Evolutionary conservation across 2,888 invertebrate genomes (phyloP).

Genomic region (Ethmia dodecea): DNA sequence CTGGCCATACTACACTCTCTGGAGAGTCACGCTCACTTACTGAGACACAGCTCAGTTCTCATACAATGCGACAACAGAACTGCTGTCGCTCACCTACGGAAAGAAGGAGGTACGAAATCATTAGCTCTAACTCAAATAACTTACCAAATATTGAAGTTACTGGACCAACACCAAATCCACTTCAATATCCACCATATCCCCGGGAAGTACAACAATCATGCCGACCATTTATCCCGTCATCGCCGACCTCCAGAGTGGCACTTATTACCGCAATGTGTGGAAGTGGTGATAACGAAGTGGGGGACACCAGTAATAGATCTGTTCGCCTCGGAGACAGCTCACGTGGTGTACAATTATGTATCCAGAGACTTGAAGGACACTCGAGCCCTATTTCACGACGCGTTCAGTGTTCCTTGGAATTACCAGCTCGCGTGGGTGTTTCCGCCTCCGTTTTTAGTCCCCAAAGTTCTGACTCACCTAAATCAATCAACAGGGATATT

Average conservation of each 20-base stretch:
- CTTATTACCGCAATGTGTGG: slow-evolving; percentile 10
- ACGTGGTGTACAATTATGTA: slow-evolving; percentile 14
- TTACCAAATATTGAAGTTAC: no score
- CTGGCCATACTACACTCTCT: no score
- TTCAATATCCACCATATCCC: no score
- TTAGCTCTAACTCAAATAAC: no score
- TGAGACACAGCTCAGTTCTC: no score
- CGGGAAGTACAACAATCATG: no score
- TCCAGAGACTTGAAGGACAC: background rate
- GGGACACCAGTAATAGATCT: slow-evolving; percentile 17
- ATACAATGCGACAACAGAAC: no score
- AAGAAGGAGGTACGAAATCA: no score
- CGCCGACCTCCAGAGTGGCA: slow-evolving; percentile 20
- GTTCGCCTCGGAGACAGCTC: slow-evolving; percentile 13
- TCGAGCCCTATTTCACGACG: slow-evolving; percentile 10
- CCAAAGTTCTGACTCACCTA: slow-evolving; percentile 25
- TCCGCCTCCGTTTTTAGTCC: slow-evolving; percentile 27
- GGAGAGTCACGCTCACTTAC: no score
- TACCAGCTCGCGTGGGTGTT: slow-evolving; percentile 26
- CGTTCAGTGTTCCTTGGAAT: slow-evolving; percentile 26
- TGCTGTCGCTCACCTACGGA: no score
- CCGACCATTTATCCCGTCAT: slow-evolving; percentile 16
- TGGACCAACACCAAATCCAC: no score
- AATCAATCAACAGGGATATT: slow-evolving; percentile 12
- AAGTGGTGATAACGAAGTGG: slow-evolving; percentile 16